Base-by-base conservation (phyloP, 2,113 vertebrate genomes). In the Chaetura pelagica region DNA sequence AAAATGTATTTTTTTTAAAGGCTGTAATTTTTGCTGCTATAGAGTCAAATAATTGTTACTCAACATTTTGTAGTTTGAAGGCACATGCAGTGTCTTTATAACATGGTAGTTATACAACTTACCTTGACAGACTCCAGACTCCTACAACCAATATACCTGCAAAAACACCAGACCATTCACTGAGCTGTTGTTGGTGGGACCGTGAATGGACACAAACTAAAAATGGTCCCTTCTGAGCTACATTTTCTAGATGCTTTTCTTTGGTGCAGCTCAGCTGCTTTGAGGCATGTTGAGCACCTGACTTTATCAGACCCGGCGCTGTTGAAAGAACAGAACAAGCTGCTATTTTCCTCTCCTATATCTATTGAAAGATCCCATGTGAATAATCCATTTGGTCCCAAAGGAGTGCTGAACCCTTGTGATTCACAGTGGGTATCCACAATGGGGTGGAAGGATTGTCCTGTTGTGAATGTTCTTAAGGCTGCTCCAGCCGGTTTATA, bases 51-150 rank as follows among this genome's bases (percentile, higher is more conserved):
- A 62, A 34, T 67, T 38, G 3, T 58, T 73, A 55, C 26, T 79
- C 52, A 63, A 8, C 1, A 2, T 27, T 44, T 48, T 17, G 8
- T 15, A 27, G 9, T 63, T 58, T 80, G 76, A 67, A 74, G 55
- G 55, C 32, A 27, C 7, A 4, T 1, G 3, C 7, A 62, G 29
- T 10, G 14, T 51, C 34, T 86, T 0, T 49, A 2, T 27, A 17
- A 16, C 2, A 2, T 3, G 15, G 32, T 19, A 38, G 19, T 34
- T 52, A 18, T 9, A 32, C 18, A 16, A 19, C 20, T 67, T 26
- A 46, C 22, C 27, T 10, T 32, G 52, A 20, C 7, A 23, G 4
- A 17, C 26, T 84, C 26, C 54, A 77, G 29, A 13, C 5, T 35
- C 52, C 64, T 15, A n/a, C 12, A 55, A n/a, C 6, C 13, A 48